Base-by-base conservation (phyloP, 1,140 invertebrate species). In the Drosophila sturtevanti region DNA sequence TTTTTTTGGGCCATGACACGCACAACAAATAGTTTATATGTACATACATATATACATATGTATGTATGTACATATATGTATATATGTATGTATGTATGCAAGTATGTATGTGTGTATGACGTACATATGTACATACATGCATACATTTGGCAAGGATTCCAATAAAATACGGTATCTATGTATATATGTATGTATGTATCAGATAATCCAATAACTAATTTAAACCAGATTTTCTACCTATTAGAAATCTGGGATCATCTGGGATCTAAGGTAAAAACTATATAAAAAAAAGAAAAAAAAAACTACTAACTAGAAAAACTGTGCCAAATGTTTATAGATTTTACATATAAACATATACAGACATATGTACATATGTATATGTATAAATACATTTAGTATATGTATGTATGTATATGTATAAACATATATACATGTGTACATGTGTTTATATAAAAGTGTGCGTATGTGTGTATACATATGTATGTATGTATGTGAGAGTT, bases 291-390 rank as follows among this genome's bases (percentile, higher is more conserved):
- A 35, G 61, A 16, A 4, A 61, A 67, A 35, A 66, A 60, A 38
- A 73, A 54, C 72, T 65, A 63, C 62, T 59, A 65, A 77, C 68
- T 24, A 71, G 65, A 64, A 81, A 31, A 85, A 69, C 55, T 81
- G 74, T 81, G 79, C 64, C 68, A 87, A 82, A 76, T 80, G 63
- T 67, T 48, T 51, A 58, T 63, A 73, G 56, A 68, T 31, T 54
- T 48, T 67, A 56, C 14, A 24, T 12, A 38, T 38, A 9, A 4
- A 24, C 4, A 24, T 24, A 24, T 24, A 24, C 4, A 24, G 1
- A 2, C 4, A 2, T 1, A 4, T 11, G 11, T 6, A 18, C 16
- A 48, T 18, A 48, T 48, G 1, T 0, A 14, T 38, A 4, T n/a
- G 4, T 38, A 21, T 21, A 21, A 21, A 21, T 10, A 10, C 4